These are phyloP conservation scores for Oscarella lobularis DNA, from an alignment of 37 sponge, comb jelly and placozoan genomes.

Conservation along the genomic window DNA sequence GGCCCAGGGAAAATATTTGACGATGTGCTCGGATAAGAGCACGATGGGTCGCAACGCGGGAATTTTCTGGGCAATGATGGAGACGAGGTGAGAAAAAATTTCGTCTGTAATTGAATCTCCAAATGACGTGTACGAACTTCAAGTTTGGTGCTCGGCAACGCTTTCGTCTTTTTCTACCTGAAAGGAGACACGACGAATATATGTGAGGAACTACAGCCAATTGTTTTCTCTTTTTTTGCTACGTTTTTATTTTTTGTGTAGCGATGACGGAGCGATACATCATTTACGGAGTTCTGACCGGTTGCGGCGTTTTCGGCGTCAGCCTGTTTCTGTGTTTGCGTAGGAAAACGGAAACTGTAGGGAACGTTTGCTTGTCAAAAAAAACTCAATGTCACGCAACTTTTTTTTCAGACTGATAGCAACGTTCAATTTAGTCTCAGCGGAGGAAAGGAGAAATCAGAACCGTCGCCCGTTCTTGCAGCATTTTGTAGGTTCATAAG, in stretches of 20 bases:
- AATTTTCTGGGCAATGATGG: slow-evolving; percentile 82
- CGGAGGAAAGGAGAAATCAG: not conserved
- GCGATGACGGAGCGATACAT: not conserved
- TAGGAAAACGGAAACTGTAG: no score
- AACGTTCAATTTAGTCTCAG: not conserved
- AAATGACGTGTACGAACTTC: not conserved
- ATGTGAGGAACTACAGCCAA: not conserved
- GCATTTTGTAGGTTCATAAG: not conserved
- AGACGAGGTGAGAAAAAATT: slow-evolving; percentile 36
- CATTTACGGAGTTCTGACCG: not conserved
- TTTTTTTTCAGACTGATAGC: not conserved
- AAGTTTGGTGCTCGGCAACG: slow-evolving; percentile 46
- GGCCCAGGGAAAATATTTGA: slow-evolving; percentile 78
- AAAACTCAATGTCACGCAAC: not conserved
- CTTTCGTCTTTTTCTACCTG: not conserved
- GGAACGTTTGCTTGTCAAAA: no score
- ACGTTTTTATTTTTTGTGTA: no score
- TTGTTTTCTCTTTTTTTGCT: no score
- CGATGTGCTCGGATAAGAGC: slow-evolving; percentile 51
- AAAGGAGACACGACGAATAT: not conserved
- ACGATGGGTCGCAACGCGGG: slow-evolving; percentile 70
- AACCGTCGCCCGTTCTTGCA: not conserved
- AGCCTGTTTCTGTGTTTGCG: no score
- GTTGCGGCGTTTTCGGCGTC: not conserved
- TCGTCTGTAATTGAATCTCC: not conserved